Evolutionary conservation across 2,797 vertebrate genomes (phyloP).

Genomic region (Melanotaenia pygmaea): DNA sequence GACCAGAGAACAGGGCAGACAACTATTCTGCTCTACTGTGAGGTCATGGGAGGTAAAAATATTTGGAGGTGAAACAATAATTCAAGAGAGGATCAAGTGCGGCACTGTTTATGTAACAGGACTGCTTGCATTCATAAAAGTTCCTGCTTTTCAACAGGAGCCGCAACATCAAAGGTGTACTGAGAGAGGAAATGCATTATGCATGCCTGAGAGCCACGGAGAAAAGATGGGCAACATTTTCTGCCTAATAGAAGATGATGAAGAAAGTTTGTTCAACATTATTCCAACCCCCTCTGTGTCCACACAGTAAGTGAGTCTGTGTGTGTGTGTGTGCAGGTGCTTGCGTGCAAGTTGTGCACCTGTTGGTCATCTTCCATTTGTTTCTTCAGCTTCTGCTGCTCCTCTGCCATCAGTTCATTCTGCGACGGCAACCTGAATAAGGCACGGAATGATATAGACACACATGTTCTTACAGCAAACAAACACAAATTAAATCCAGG

Average conservation of each 20-base stretch:
- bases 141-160: constrained; percentile 57
- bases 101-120: constrained; percentile 51
- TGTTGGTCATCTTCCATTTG: constrained; percentile 59
- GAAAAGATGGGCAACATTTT: constrained; percentile 46
- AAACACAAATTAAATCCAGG: constrained; percentile 9
- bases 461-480: background rate
- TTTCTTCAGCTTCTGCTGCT: constrained; percentile 57
- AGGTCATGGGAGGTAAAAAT: constrained; percentile 29
- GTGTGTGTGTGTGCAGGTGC: constrained; percentile 12
- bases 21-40: constrained; percentile 32
- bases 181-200: constrained; percentile 62
- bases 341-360: constrained; percentile 48
- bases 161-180: constrained; percentile 68
- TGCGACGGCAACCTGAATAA: constrained; percentile 68
- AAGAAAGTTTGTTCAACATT: constrained; percentile 52
- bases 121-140: constrained; percentile 47
- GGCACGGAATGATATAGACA: constrained; percentile 14
- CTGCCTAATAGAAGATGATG: constrained; percentile 55
- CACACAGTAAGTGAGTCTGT: constrained; percentile 11
- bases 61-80: constrained; percentile 50
- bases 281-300: constrained; percentile 47
- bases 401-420: constrained; percentile 51
- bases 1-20: background rate
- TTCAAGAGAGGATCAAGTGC: constrained; percentile 37
- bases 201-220: constrained; percentile 52